Conservation (phyloP, 1,140 invertebrate genomes). For the Drosophila burlai region DNA sequence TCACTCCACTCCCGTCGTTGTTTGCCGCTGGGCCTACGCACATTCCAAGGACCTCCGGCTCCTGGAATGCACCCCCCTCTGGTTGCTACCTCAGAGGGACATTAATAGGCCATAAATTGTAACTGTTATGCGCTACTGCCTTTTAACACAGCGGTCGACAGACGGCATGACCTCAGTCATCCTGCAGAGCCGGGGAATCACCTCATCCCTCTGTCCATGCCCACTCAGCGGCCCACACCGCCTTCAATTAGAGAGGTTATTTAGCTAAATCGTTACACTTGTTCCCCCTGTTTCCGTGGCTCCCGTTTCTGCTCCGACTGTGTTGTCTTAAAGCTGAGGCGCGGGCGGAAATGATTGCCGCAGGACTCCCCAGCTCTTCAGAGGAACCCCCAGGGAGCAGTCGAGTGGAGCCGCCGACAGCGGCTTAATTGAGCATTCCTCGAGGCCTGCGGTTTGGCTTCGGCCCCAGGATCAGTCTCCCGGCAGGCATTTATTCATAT, state of each 20-base stretch:
- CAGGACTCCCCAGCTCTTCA: constrained; percentile 13
- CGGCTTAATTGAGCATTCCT: constrained; percentile 71
- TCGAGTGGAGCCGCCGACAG: constrained; percentile 32
- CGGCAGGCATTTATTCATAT: constrained; percentile 32
- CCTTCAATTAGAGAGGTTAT: constrained; percentile 81
- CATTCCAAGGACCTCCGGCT: constrained; percentile 21
- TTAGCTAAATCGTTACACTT: constrained; percentile 80
- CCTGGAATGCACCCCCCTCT: constrained; percentile 27
- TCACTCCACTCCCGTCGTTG: background rate
- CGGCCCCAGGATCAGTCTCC: constrained; percentile 18
- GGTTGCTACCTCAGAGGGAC: constrained; percentile 64
- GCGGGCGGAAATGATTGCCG: constrained; percentile 75
- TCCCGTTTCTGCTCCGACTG: background rate
- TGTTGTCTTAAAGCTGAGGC: constrained; percentile 55
- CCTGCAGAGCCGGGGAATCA: constrained; percentile 4
- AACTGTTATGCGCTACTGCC: constrained; percentile 81
- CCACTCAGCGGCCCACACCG: constrained; percentile 42
- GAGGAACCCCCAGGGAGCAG: constrained; percentile 49
- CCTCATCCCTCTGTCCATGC: background rate
- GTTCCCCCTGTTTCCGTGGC: constrained; percentile 37
- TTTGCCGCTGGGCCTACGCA: constrained; percentile 29
- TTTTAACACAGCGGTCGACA: constrained; percentile 77
- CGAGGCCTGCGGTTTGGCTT: constrained; percentile 31
- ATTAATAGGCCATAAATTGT: constrained; percentile 84
- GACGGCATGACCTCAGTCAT: constrained; percentile 60